Base-by-base conservation (phyloP, 2,888 invertebrate species). In the Conus canariensis region DNA sequence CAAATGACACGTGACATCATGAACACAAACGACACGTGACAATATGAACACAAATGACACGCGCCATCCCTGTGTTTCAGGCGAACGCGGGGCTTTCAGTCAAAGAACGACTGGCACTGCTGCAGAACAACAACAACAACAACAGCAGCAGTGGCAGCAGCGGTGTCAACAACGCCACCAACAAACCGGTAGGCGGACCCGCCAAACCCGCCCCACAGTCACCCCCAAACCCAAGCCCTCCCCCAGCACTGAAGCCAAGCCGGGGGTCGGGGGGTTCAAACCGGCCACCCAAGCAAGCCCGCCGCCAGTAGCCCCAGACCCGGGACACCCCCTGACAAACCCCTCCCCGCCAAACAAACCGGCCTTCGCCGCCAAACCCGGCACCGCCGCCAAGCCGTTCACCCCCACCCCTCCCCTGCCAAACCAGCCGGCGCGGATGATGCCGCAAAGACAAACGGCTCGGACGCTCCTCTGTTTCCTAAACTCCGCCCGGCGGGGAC, bases 91-190 rank as follows among this genome's bases (percentile, higher is more conserved):
- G 64, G 14, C 12, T 89, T 77, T 77, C 89, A 8, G 85, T 89
- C 25, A 89, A 89, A 59, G 89, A 89, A 45, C 67, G 89, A n/a
- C 77, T 89, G 89, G 89, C 89, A 4, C 30, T 85, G 59, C 89
- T 89, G 5, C 85, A 89, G 22, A 83, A 56, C 64, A 70, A 60
- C 70, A 70, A 30, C 83, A 82, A 60, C 56, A 85, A 67, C 19
- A 85, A 56, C 58, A n/a, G 10, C 30, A n/a, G 9, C 6, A 30
- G 10, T 45, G n/a, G 9, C 74, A 74, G 9, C 74, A 25, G n/a
- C 9, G n/a, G n/a, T n/a, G n/a, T 10, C 25, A 45, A 22, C 58
- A 58, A 22, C 82, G 45, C 45, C 80, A 30, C 80, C 45, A 83
- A 58, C 82, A 83, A 83, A 58, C 82, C 82, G 7, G 9, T 59